phyloP scores from a whole-genome alignment of 2,113 vertebrate species.

The Kryptolebias marmoratus region DNA sequence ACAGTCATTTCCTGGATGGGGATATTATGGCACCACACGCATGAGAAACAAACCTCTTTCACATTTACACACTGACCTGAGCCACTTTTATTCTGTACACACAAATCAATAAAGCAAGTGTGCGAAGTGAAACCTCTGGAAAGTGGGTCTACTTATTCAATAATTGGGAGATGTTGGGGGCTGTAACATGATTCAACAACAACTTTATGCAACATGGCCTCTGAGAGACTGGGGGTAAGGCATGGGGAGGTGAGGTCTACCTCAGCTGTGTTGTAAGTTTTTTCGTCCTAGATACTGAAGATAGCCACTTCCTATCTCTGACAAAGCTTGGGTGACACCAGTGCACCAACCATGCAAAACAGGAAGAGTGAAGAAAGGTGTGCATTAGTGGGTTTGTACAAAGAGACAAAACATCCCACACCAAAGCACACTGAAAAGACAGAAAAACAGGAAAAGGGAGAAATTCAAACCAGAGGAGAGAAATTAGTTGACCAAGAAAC shows the following conservation, averaged over 20 bases:
- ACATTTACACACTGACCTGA: constrained; percentile 55
- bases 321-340: constrained; percentile 58
- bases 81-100: constrained; percentile 48
- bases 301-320: constrained; percentile 27
- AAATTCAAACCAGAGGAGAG: constrained; percentile 72
- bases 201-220: constrained; percentile 64
- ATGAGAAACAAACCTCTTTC: constrained; percentile 70
- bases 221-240: constrained; percentile 41
- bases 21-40: constrained; percentile 72
- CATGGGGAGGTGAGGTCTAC: constrained; percentile 5
- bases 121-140: constrained; percentile 59
- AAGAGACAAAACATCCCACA: constrained; percentile 43
- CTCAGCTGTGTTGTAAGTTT: constrained; percentile 17
- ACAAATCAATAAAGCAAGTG: constrained; percentile 54
- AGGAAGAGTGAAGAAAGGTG: neutral
- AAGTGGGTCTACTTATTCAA: constrained; percentile 61
- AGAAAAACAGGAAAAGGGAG: constrained; percentile 77
- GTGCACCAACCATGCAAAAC: constrained; percentile 42
- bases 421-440: constrained; percentile 56
- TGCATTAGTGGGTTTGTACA: constrained; percentile 17
- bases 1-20: constrained; percentile 74
- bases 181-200: constrained; percentile 63
- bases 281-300: constrained; percentile 13
- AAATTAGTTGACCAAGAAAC: constrained; percentile 69
- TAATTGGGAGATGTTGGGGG: constrained; percentile 23